Evolutionary conservation across 2,888 invertebrate species (phyloP).

Genomic region (Drosophila yooni): DNA sequence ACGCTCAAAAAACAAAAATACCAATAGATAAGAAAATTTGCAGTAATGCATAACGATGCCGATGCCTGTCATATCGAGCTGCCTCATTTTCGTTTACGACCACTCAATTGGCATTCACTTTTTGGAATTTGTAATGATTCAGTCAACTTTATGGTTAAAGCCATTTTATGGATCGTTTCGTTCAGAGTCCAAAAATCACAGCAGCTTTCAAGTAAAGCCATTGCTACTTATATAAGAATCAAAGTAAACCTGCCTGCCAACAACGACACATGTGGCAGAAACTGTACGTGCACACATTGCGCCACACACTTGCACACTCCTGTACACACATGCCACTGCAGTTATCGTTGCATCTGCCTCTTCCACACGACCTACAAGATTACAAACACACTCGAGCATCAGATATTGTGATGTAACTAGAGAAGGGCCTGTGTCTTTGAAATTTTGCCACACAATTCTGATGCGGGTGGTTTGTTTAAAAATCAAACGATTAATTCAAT

Average conservation of each 20-base stretch:
- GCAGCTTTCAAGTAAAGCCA: constrained; percentile 34
- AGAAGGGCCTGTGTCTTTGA: constrained; percentile 10
- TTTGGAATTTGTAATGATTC: constrained; percentile 15
- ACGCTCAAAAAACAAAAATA: background rate
- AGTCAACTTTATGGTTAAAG: constrained; percentile 41
- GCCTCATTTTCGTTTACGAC: background rate
- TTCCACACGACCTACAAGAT: constrained; percentile 15
- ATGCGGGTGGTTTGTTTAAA: background rate
- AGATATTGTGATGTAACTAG: constrained; percentile 5
- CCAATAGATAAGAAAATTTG: background rate
- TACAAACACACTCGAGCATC: constrained; percentile 31
- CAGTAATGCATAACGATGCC: background rate
- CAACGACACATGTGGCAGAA: constrained; percentile 24
- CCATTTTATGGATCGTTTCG: constrained; percentile 46
- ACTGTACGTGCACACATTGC: constrained; percentile 22
- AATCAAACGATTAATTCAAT: background rate
- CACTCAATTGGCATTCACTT: constrained; percentile 26
- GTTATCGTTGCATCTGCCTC: constrained; percentile 32
- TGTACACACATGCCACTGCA: constrained; percentile 26
- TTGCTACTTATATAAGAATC: constrained; percentile 10
- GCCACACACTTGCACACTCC: constrained; percentile 13
- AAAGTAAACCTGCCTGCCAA: constrained; percentile 7
- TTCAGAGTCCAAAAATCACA: constrained; percentile 46
- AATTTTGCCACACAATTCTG: background rate
- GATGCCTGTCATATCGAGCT: background rate